Evolutionary conservation across 2,888 invertebrate species (phyloP).

Genomic region (Erebia ligea): DNA sequence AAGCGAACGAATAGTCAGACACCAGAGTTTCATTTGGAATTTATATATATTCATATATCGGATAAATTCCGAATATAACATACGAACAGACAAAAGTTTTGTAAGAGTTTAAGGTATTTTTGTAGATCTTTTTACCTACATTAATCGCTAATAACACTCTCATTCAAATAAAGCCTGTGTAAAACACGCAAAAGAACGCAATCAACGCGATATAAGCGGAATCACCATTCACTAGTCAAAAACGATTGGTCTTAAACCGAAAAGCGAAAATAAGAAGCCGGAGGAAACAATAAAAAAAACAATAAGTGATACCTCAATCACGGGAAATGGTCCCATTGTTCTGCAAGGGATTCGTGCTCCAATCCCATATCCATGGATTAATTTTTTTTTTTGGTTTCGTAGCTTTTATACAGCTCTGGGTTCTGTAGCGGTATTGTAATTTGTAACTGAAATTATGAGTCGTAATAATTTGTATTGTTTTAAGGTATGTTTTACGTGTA

Average conservation of each 20-base stretch:
- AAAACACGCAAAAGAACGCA: slow-evolving; percentile 13
- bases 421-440: neutral
- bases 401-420: slow-evolving; percentile 1
- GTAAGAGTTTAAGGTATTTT: too few species aligned
- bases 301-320: slow-evolving; percentile 46
- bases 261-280: slow-evolving; percentile 40
- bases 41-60: too few species aligned
- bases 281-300: slow-evolving; percentile 45
- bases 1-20: too few species aligned
- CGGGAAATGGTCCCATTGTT: slow-evolving; percentile 44
- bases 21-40: too few species aligned
- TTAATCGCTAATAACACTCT: too few species aligned
- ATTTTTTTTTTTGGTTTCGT: slow-evolving; percentile 26
- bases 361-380: slow-evolving; percentile 28
- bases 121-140: too few species aligned
- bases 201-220: slow-evolving; percentile 33
- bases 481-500: too few species aligned
- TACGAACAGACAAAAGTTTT: too few species aligned
- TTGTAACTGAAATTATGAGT: neutral
- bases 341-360: slow-evolving; percentile 33
- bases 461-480: too few species aligned
- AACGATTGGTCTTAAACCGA: slow-evolving; percentile 32
- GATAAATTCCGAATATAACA: too few species aligned
- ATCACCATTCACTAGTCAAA: slow-evolving; percentile 23
- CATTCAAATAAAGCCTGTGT: neutral